Conservation (phyloP, 2,888 invertebrate species). For the Eumacrocentrus americanus region DNA sequence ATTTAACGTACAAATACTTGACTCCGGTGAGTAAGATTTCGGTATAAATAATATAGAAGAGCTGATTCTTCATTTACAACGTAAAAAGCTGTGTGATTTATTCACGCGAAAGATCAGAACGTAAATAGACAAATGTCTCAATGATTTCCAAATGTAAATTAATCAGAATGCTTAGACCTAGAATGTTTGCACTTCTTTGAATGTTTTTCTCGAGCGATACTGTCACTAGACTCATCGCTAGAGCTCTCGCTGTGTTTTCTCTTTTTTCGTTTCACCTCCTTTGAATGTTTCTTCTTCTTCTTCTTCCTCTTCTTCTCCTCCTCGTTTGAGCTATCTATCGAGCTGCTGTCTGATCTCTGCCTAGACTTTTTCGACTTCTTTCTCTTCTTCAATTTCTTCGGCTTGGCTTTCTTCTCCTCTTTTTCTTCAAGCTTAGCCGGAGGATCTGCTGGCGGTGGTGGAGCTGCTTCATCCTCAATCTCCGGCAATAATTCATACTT, state of each 20-base stretch:
- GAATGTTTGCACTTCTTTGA: conserved; percentile 55
- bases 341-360: conserved; percentile 31
- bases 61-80: conserved; percentile 10
- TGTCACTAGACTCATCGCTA: conserved; percentile 41
- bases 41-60: neutral
- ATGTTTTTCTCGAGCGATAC: conserved; percentile 40
- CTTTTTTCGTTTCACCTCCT: conserved; percentile 45
- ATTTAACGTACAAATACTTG: conserved; percentile 93
- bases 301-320: conserved; percentile 40
- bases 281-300: conserved; percentile 46
- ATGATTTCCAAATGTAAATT: conserved; percentile 17
- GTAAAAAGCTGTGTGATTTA: too few species aligned
- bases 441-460: conserved; percentile 8
- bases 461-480: conserved; percentile 39
- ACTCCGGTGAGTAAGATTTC: conserved; percentile 71
- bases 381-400: conserved; percentile 49
- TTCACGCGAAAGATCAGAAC: neutral
- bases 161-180: conserved; percentile 45
- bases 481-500: conserved; percentile 60
- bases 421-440: conserved; percentile 15
- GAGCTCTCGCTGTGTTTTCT: conserved; percentile 41
- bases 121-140: conserved; percentile 6
- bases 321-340: conserved; percentile 36
- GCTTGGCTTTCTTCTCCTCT: conserved; percentile 48
- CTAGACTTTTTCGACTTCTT: conserved; percentile 52